phyloP scores from a whole-genome alignment of 1,140 invertebrate genomes.

The Ceratosolen solmsi region DNA sequence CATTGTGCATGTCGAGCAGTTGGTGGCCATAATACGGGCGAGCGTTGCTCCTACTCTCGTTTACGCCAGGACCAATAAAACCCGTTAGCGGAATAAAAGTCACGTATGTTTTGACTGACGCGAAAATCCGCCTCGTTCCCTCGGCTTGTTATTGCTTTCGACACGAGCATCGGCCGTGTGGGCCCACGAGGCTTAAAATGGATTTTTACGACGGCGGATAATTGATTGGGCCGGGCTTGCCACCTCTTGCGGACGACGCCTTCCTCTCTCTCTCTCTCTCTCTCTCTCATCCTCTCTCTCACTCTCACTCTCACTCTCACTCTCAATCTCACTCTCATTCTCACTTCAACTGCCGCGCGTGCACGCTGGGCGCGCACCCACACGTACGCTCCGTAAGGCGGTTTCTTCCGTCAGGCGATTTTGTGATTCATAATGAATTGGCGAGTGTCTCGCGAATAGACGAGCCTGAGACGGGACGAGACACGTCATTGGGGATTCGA shows the following conservation, averaged over 20 bases:
- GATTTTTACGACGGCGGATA: conserved; percentile 48
- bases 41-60: background rate
- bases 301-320: background rate
- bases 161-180: conserved; percentile 26
- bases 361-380: too few relatives aligned
- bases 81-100: conserved; percentile 53
- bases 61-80: conserved; percentile 40
- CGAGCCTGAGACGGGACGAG: too few relatives aligned
- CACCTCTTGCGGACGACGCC: conserved; percentile 10
- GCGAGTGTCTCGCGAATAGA: background rate
- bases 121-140: conserved; percentile 43
- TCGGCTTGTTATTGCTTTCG: conserved; percentile 50
- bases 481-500: background rate
- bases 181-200: conserved; percentile 16
- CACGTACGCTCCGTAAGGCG: too few relatives aligned
- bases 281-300: conserved; percentile 17
- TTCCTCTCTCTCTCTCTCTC: conserved; percentile 3
- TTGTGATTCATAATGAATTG: background rate
- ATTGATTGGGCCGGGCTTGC: conserved; percentile 39
- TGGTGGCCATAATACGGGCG: background rate
- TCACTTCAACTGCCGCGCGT: too few relatives aligned
- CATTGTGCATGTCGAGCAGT: background rate
- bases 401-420: too few relatives aligned
- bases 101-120: conserved; percentile 59
- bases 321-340: too few relatives aligned